These are phyloP conservation scores for Asobara japonica DNA, from an alignment of 1,140 invertebrate species.

Conservation along the genomic window DNA sequence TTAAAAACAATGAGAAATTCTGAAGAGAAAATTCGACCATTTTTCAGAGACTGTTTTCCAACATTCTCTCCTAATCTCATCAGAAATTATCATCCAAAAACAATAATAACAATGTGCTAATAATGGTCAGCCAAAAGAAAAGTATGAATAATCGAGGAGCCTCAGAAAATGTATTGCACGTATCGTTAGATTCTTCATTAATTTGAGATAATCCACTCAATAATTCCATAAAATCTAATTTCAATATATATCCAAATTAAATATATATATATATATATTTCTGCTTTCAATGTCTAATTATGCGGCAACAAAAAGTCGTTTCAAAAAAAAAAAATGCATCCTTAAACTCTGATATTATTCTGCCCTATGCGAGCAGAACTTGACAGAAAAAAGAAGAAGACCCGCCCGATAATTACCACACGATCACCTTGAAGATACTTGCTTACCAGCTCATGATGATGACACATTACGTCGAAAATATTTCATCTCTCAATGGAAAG, in stretches of 20 bases:
- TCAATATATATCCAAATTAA: not conserved
- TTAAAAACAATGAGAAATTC: too few species aligned
- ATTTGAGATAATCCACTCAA: not conserved
- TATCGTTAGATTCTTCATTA: not conserved
- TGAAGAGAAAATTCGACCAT: too few species aligned
- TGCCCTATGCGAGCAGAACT: not conserved
- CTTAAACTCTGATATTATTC: not conserved
- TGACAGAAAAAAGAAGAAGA: not conserved
- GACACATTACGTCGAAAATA: not conserved
- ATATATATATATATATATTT: not conserved
- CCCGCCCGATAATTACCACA: not conserved
- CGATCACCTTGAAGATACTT: conserved; percentile 6
- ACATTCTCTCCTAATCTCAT: not conserved
- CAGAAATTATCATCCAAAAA: not conserved
- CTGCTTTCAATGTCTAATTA: not conserved
- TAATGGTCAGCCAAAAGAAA: not conserved
- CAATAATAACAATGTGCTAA: conserved; percentile 5
- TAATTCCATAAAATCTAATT: not conserved
- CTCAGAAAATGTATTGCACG: not conserved
- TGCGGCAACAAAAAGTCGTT: not conserved
- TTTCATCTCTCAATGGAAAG: not conserved
- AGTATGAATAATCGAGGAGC: not conserved
- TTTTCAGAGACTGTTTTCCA: not conserved
- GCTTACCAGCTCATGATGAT: not conserved
- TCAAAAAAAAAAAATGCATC: not conserved